Evolutionary conservation across 2,888 invertebrate species (phyloP), one percentile per base, ranked within the genome.

Genomic region (Ophion ventricosus): DNA sequence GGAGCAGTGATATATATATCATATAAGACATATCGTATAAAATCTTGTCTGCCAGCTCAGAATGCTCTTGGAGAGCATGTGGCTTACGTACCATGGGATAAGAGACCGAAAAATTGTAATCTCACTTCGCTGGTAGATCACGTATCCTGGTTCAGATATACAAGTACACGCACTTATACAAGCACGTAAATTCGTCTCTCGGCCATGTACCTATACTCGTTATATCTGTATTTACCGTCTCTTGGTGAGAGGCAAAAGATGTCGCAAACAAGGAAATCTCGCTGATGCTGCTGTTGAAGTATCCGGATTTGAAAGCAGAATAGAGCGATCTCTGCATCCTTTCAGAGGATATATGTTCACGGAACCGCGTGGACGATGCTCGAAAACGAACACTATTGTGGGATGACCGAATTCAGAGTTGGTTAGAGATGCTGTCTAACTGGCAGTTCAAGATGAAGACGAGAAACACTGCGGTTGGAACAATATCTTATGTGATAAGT

Each of bases 71-170:
- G 72, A 72, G 20, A 66, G 64, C 74, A 69, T n/a, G 63, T 57
- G 66, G 26, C 57, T 54, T 76, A 72, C n/a, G 73, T 64, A 29
- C 57, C 0, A 20, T 66, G 43, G 57, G 40, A 72, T 57, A 67
- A 61, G 56, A 78, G 72, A 80, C 64, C 64, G 57, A 76, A 83
- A 80, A 80, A 83, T 76, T 66, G 63, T 78, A 78, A 84, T 84
- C 81, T 80, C 49, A 29, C 63, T 69, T 11, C 40, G 25, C 69
- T 25, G 43, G 61, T 76, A 14, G 63, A 69, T 81, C 84, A 74
- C 77, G 83, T 66, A 80, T 20, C 23, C 63, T 7, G 11, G 40
- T 23, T 14, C 40, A 11, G 20, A 43, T 66, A 10, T n/a, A 14
- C 40, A 11, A 40, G 23, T 35, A 64, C 64, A 64, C 23, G 25